Conservation (phyloP, 2,797 vertebrate genomes). For the Microctenopoma lineatum region DNA sequence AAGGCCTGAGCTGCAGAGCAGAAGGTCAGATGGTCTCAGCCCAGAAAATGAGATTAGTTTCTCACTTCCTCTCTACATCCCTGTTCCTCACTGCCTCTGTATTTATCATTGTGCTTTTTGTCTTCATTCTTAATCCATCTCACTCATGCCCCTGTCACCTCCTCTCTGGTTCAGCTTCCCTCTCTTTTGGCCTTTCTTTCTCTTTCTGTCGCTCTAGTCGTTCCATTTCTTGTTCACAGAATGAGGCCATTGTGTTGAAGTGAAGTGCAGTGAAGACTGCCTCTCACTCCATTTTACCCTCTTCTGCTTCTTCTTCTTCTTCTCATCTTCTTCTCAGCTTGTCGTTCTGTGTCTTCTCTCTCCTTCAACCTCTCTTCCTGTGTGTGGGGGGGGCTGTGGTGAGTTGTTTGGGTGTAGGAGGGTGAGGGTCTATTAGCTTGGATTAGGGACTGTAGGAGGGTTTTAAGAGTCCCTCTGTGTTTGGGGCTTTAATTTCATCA, state of each 20-base stretch:
- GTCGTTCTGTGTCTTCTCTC: slow-evolving; percentile 7
- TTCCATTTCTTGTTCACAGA: slow-evolving; percentile 46
- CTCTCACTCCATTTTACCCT: neutral
- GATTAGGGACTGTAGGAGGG: slow-evolving; percentile 60
- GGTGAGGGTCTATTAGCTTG: slow-evolving; percentile 54
- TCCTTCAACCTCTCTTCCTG: slow-evolving; percentile 6
- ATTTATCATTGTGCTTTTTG: slow-evolving; percentile 26
- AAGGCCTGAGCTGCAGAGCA: slow-evolving; percentile 16
- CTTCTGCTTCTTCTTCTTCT: slow-evolving; percentile 4
- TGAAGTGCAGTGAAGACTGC: slow-evolving; percentile 53
- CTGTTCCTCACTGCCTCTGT: neutral
- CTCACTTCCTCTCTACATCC: neutral
- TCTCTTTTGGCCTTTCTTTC: slow-evolving; percentile 23
- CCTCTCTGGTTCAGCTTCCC: slow-evolving; percentile 31
- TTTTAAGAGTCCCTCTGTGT: slow-evolving; percentile 56
- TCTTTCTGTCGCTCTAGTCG: slow-evolving; percentile 22
- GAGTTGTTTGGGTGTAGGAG: slow-evolving; percentile 7
- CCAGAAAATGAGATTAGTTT: slow-evolving; percentile 46
- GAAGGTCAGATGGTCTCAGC: slow-evolving; percentile 19
- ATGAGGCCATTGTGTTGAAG: slow-evolving; percentile 66
- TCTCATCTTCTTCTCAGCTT: slow-evolving; percentile 13
- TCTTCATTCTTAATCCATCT: slow-evolving; percentile 35
- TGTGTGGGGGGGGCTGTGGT: slow-evolving; percentile 1
- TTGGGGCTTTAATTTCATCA: slow-evolving; percentile 63
- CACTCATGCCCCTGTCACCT: slow-evolving; percentile 27